Base-by-base conservation (phyloP, 2,797 vertebrate genomes). In the Scyliorhinus canicula region DNA sequence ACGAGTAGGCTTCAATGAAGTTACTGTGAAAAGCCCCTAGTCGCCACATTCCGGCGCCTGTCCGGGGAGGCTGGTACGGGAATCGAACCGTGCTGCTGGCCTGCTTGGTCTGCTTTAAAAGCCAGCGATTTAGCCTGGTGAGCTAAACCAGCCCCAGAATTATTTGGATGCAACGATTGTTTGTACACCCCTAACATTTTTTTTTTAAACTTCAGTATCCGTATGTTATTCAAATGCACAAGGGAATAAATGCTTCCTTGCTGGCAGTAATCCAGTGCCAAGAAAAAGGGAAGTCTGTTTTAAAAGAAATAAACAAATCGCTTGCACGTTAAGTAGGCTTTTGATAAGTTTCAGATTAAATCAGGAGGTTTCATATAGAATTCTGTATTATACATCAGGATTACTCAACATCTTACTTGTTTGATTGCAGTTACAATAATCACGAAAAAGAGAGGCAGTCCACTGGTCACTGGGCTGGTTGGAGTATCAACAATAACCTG, bases 401-500 rank as follows among this genome's bases (percentile, higher is more conserved):
- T 69, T 52, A 93, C 31, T 71, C 31, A 74, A 71, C 26, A 50
- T 74, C 97, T 97, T 98, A 99, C 99, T 99, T 99, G 99, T 97
- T 99, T 99, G 96, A 99, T 98, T 95, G 99, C 99, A 11, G 99
- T 99, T 95, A 99, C 98, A 95, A 98, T 99, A 96, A 99, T 99
- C 95, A 99, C 99, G 96, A 99, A 99, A 97, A 99, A 99, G 96
- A 99, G 98, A 0, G 99, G 99, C 96, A 99, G 98, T 96, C 99
- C 99, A 88, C 99, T 99, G 96, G 99, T 99, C 96, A 99, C 98
- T 0, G 99, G 99, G 97, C 99, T 99, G 96, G 99, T 99, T n/a
- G 99, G 99, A 95, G 99, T 99, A 96, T 99, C 99, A 96, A 99
- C 99, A 96, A 99, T 99, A 96, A 99, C 98, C 99, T 99, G 95